phyloP scores from a whole-genome alignment of 2,113 vertebrate genomes.

The Aepyceros melampus region DNA sequence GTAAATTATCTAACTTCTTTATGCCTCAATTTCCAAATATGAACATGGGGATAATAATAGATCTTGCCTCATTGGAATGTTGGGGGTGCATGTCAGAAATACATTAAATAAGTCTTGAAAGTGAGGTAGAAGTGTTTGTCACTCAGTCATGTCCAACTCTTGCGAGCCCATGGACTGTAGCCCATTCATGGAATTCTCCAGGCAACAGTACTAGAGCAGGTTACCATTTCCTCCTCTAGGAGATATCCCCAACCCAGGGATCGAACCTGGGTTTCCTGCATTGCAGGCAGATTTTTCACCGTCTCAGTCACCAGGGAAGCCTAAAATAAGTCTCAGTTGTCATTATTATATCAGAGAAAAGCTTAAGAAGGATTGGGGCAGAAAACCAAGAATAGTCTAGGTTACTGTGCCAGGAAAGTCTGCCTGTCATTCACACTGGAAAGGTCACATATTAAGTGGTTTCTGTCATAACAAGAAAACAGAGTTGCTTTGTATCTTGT shows the following conservation, averaged over 20 bases:
- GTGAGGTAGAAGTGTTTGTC: neutral
- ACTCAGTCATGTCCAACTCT: neutral
- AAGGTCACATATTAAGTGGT: neutral
- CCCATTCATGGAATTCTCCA: neutral
- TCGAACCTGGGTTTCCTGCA: neutral
- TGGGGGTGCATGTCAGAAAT: neutral
- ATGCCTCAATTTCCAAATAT: neutral
- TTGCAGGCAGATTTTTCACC: neutral
- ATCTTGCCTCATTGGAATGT: neutral
- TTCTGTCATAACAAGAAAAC: neutral
- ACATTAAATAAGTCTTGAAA: neutral
- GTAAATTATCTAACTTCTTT: neutral
- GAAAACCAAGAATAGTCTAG: neutral
- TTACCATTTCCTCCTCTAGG: neutral
- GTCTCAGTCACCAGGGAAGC: neutral
- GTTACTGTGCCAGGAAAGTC: neutral
- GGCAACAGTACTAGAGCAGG: neutral
- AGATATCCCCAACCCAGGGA: neutral
- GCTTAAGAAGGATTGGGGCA: neutral
- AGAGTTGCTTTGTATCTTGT: neutral
- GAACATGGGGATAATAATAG: neutral
- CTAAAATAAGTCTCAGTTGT: neutral
- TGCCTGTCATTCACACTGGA: neutral
- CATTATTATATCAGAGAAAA: neutral
- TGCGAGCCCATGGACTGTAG: neutral